A percentile compares a stretch with the other conserved stretches of the same genome.
These are phyloP conservation scores for Paramisgurnus dabryanus DNA, from an alignment of 2,113 vertebrate species.

Conservation along the genomic window DNA sequence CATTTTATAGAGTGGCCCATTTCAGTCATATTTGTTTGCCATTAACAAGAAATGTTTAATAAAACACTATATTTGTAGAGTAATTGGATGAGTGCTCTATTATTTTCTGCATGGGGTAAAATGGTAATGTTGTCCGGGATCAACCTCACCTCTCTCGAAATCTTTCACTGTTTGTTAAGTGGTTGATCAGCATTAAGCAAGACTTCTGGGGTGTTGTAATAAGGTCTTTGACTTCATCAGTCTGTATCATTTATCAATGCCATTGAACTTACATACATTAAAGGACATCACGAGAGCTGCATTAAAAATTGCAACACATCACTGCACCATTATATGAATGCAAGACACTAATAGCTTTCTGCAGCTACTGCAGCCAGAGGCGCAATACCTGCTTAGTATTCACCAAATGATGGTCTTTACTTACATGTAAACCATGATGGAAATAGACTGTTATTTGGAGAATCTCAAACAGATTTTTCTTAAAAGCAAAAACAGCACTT, in stretches of 20 bases:
- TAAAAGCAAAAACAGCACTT: too few species aligned
- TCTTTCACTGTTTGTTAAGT: constrained; percentile 5
- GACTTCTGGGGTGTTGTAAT: not conserved
- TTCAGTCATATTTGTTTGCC: not conserved
- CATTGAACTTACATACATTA: constrained; percentile 25
- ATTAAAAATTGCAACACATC: not conserved
- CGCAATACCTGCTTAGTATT: not conserved
- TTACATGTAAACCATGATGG: not conserved
- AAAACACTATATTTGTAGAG: constrained; percentile 2
- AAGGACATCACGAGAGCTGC: constrained; percentile 3
- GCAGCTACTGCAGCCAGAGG: not conserved
- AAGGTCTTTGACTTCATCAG: constrained; percentile 10
- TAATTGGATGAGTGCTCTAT: constrained; percentile 7
- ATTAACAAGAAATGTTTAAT: constrained; percentile 40
- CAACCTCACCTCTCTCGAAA: constrained; percentile 9
- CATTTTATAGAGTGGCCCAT: not conserved
- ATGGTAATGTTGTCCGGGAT: not conserved
- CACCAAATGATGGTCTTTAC: not conserved
- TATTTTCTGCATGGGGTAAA: not conserved
- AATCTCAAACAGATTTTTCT: too few species aligned
- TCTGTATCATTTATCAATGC: constrained; percentile 25
- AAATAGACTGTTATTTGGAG: too few species aligned
- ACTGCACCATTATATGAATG: not conserved
- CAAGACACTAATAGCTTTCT: constrained; percentile 9
- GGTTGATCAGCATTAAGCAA: constrained; percentile 12